These are phyloP conservation scores for Latrodectus elegans DNA, from an alignment of 2,888 invertebrate genomes.

Conservation along the genomic window DNA sequence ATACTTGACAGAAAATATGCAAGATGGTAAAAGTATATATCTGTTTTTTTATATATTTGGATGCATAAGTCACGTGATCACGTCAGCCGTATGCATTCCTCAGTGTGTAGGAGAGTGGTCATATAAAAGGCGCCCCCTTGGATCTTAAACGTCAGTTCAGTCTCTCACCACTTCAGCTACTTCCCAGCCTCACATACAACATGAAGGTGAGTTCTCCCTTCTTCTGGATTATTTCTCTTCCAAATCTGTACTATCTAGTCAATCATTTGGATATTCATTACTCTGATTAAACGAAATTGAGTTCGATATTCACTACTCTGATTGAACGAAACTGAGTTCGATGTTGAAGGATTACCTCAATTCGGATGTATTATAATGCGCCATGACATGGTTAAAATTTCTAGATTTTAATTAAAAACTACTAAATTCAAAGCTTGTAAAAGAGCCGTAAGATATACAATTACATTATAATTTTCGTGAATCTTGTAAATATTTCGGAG, in stretches of 20 bases:
- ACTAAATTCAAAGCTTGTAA: too few species aligned
- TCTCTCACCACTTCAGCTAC: not conserved
- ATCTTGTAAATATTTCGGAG: too few species aligned
- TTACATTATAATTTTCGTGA: too few species aligned
- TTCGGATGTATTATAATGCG: too few species aligned
- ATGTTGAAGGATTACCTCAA: too few species aligned
- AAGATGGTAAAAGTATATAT: conserved; percentile 30
- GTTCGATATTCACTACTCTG: not conserved
- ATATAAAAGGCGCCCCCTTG: conserved; percentile 46
- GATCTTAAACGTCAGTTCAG: conserved; percentile 14
- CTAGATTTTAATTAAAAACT: too few species aligned
- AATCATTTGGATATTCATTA: conserved; percentile 23
- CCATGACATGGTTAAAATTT: too few species aligned
- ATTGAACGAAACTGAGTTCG: too few species aligned
- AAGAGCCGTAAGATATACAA: too few species aligned
- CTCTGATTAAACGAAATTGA: not conserved
- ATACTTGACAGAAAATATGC: conserved; percentile 57
- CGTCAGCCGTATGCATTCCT: conserved; percentile 21
- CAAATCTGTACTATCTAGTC: not conserved
- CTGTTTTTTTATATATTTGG: conserved; percentile 42
- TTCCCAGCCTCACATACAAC: conserved; percentile 8
- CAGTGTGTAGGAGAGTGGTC: not conserved
- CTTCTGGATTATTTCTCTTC: conserved; percentile 23
- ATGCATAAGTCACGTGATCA: conserved; percentile 25
- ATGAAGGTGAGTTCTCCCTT: conserved; percentile 52